Evolutionary conservation across 2,113 vertebrate genomes (phyloP), one percentile per base, ranked within the genome.

Genomic region (Istiophorus platypterus): DNA sequence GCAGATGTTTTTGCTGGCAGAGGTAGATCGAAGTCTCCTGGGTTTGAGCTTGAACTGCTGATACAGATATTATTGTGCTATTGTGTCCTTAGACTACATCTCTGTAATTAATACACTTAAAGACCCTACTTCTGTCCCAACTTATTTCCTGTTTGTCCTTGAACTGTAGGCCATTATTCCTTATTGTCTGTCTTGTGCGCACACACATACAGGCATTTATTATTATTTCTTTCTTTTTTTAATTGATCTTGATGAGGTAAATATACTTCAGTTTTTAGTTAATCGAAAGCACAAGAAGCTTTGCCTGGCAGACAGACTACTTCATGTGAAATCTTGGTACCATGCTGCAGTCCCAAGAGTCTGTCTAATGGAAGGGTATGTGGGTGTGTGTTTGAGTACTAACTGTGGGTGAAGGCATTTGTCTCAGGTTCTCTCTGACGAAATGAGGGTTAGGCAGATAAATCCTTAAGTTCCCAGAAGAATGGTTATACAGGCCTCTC

Each of bases 1-100:
- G 77, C 91, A 92, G 91, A 92, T 92, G 85, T 89, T 85, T 83
- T 78, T 78, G 75, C 85, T 88, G 81, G 85, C 83, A 84, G 88
- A 78, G 85, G 62, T 62, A 75, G 39, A 61, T 75, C 3, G 1
- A 59, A 69, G 78, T 87, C 84, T 91, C 90, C 45, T 77, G 82
- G 83, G 84, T 78, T 63, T 74, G 64, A 73, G 61, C 49, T 76
- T 58, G 58, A 93, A 89, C 64, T 88, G 88, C 89, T 91, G 89
- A 92, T 86, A n/a, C 70, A 75, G 81, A 69, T 13, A 42, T 91
- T 90, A 78, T 74, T 76, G 41, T 58, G 68, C 68, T 76, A 80
- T 91, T 91, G 85, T 91, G 80, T 90, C 70, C 68, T 82, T 63
- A 79, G 69, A 62, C 71, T 70, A 56, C 64, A 83, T 85, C 59